These are phyloP conservation scores for Cinara cedri DNA, from an alignment of 2,888 invertebrate genomes.

Conservation along the genomic window DNA sequence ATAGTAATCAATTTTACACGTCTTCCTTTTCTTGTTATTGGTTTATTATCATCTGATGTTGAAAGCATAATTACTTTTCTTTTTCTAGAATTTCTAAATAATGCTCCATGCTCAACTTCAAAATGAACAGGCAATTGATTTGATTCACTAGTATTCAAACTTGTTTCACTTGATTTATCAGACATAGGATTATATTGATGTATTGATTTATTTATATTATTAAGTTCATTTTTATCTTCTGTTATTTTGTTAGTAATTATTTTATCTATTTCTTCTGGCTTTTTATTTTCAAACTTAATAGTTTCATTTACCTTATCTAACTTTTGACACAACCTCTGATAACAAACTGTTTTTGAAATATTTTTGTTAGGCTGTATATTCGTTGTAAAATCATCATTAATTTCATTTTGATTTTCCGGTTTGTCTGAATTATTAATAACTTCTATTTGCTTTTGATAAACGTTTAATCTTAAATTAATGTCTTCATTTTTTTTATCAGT, in stretches of 20 bases:
- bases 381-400: neutral
- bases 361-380: neutral
- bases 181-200: neutral
- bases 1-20: conserved; percentile 49
- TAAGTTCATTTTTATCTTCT: conserved; percentile 2
- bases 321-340: conserved; percentile 37
- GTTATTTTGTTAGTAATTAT: neutral
- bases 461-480: too few species aligned
- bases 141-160: neutral
- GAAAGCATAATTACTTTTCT: conserved; percentile 28
- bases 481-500: too few species aligned
- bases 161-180: neutral
- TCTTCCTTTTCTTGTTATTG: conserved; percentile 37
- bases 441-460: too few species aligned
- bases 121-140: conserved; percentile 16
- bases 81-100: conserved; percentile 16
- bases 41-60: conserved; percentile 3
- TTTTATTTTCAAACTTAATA: neutral
- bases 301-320: conserved; percentile 25
- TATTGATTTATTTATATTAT: neutral
- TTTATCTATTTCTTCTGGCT: neutral
- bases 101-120: conserved; percentile 43
- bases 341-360: conserved; percentile 45
- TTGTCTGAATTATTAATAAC: too few species aligned
- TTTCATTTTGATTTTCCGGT: neutral